Conservation (phyloP, 2,797 vertebrate species). For the Hemitrygon akajei region DNA sequence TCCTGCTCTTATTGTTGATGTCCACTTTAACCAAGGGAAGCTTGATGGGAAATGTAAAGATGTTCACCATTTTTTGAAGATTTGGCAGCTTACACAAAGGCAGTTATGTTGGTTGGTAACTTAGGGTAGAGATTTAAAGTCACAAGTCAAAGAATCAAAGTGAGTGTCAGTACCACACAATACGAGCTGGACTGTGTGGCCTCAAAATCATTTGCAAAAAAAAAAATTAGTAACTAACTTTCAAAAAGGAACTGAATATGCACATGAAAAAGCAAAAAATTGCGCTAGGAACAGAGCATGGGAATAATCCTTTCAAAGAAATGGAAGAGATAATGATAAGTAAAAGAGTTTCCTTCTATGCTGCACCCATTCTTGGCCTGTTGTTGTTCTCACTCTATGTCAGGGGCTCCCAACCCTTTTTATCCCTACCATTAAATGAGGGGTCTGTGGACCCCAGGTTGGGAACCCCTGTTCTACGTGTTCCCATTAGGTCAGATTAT, state of each 20-base stretch:
- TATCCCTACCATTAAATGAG: too few relatives aligned
- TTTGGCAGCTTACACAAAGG: not conserved
- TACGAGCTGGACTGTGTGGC: not conserved
- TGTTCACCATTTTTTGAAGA: not conserved
- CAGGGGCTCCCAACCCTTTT: too few relatives aligned
- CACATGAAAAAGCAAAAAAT: not conserved
- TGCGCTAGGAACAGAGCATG: not conserved
- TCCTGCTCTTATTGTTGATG: too few relatives aligned
- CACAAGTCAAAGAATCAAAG: not conserved
- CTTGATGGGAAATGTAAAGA: not conserved
- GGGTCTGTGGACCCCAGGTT: too few relatives aligned
- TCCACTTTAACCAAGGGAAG: not conserved
- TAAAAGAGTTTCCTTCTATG: not conserved
- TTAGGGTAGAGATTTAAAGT: not conserved
- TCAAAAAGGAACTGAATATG: not conserved
- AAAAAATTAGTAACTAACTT: not conserved
- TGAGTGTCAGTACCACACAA: not conserved
- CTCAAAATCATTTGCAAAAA: not conserved
- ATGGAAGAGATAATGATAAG: not conserved
- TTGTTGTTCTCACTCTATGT: too few relatives aligned
- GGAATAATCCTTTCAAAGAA: not conserved
- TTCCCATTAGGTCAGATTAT: too few relatives aligned
- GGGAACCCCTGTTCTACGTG: too few relatives aligned
- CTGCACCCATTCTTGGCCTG: not conserved
- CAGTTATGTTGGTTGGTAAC: not conserved